These are phyloP conservation scores for Glossophaga mutica DNA, from an alignment of 2,797 vertebrate species.

Conservation along the genomic window DNA sequence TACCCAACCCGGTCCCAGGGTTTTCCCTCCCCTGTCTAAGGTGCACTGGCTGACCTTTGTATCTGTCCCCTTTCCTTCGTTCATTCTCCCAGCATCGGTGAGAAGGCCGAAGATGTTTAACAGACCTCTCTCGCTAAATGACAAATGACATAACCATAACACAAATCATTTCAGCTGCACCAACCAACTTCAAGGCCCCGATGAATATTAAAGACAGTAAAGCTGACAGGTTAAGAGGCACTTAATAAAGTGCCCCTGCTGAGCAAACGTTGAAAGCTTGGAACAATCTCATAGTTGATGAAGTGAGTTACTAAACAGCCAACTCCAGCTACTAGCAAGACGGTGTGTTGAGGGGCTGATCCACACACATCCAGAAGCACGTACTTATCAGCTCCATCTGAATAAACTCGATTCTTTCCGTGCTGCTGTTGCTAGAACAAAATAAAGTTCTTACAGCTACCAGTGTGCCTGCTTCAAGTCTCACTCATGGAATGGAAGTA, in stretches of 20 bases:
- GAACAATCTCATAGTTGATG: neutral
- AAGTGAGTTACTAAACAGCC: neutral
- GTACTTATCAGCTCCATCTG: neutral
- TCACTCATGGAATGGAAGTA: neutral
- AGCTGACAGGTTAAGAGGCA: constrained; percentile 11
- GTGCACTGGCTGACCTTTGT: neutral
- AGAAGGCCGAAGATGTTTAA: neutral
- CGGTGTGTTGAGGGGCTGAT: neutral
- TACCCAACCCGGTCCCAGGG: neutral
- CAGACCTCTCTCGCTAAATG: constrained; percentile 20
- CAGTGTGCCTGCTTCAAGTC: neutral
- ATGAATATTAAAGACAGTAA: neutral
- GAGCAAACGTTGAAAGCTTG: neutral
- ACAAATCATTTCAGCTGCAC: neutral
- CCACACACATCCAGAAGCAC: neutral
- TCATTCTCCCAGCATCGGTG: neutral
- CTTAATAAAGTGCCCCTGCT: neutral
- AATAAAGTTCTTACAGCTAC: constrained; percentile 4
- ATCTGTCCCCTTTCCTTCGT: neutral
- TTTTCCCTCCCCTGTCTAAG: neutral
- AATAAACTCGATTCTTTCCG: constrained; percentile 17
- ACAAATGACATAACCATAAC: neutral
- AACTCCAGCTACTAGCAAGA: neutral
- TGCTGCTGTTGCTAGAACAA: neutral
- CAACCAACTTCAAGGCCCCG: neutral